Base-by-base conservation (phyloP, 2,888 invertebrate species). In the Endomychus coccineus region DNA sequence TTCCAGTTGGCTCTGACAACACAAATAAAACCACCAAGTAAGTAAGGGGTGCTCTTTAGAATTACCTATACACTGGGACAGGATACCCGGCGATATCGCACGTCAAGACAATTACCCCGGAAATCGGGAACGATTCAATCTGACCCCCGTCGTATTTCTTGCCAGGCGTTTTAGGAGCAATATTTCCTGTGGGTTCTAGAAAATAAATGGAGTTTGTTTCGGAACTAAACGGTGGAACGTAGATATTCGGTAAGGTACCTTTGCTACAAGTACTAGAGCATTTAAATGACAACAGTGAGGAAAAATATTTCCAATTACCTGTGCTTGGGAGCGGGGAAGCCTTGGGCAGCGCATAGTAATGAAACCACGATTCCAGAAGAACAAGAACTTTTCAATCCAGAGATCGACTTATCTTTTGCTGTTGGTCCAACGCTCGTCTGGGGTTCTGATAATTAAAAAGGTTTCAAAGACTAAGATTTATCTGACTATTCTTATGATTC, bases 11-110 rank as follows among this genome's bases (percentile, higher is more conserved):
- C 56, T 72, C 71, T n/a, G n/a, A n/a, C n/a, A n/a, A n/a, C n/a
- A n/a, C n/a, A n/a, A n/a, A 77, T 74, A 47, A 77, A 73, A 60
- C 76, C 74, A 63, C n/a, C 80, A 80, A 53, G 74, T 71, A 62
- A 80, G 63, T 54, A 75, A 7, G 3, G 6, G 2, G 3, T 3
- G 10, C 3, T n/a, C n/a, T 15, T 48, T 70, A 70, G n/a, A n/a
- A 27, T 70, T 76, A 83, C 82, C 81, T 80, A 74, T 74, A 80
- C 45, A 74, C 54, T 42, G 82, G 82, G 44, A 74, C 74, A 44
- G 83, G 82, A 61, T 71, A 81, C 55, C 78, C 79, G 56, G 78
- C 76, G 47, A 78, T 74, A 61, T 78, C 76, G 64, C 82, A 82
- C 49, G 76, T 74, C 61, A 83, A 65, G 52, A 77, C 77, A 43